Base-by-base conservation (phyloP, 2,113 vertebrate genomes). In the Calyptommatus sinebrachiatus region DNA sequence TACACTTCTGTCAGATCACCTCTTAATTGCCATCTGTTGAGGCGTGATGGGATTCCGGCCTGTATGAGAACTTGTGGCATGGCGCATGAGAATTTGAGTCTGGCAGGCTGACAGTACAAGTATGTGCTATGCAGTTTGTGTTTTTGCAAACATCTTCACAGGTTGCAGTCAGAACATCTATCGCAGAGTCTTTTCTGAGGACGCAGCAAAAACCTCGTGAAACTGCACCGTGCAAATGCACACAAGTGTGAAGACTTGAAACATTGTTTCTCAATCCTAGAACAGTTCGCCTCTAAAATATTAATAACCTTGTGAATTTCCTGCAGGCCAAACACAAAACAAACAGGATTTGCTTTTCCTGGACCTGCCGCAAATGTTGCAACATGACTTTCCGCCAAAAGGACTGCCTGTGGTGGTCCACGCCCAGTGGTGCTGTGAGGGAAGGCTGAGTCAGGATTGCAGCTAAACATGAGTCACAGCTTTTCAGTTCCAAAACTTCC, bases 381-480 rank as follows among this genome's bases (percentile, higher is more conserved):
- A 8, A 69, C 65, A 69, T 16, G 7, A 24, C 11, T 67, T 80
- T 62, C 75, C 72, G 35, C 72, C 50, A 74, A 11, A 45, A 48
- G 35, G 20, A 16, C 29, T 24, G 18, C 24, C 20, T 22, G 79
- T 50, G 75, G 48, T 74, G 1, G 10, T 7, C 45, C 71, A 41
- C 48, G 18, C 71, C 65, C 48, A 65, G 63, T 28, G 29, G 46
- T 72, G 35, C 35, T 41, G 68, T 41, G 16, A 29, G 76, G 66
- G 5, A 26, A 69, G 29, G 26, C 63, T 4, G 18, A 68, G 24
- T 73, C 53, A 81, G 70, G 69, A 8, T 48, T 63, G 18, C 69
- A 63, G 60, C 20, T 28, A 61, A 81, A 10, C 20, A 68, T 81
- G 79, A 81, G 10, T 75, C 79, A 81, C 50, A 28, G 31, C 53